Evolutionary conservation across 2,797 vertebrate species (phyloP).

Genomic region (Scyliorhinus canicula): DNA sequence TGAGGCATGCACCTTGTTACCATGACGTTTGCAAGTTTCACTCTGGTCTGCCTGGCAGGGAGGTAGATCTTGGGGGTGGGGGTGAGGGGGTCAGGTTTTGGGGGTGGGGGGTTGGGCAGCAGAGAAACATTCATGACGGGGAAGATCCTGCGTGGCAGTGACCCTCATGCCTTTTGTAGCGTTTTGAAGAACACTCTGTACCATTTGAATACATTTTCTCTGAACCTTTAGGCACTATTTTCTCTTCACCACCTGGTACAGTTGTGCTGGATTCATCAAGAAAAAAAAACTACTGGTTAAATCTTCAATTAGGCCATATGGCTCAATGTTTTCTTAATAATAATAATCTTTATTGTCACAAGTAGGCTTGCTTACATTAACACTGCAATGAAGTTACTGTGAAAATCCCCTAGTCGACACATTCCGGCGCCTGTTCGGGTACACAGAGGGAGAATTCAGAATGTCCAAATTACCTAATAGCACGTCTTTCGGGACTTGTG

Average conservation of each 20-base stretch:
- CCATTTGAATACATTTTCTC: background rate
- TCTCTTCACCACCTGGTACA: background rate
- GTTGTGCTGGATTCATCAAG: background rate
- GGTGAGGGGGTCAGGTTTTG: background rate
- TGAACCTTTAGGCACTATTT: background rate
- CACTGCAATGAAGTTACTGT: too few relatives aligned
- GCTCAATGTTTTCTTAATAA: background rate
- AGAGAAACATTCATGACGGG: too few relatives aligned
- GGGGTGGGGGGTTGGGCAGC: background rate
- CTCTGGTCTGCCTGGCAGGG: background rate
- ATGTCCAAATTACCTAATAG: too few relatives aligned
- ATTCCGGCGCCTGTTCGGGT: too few relatives aligned
- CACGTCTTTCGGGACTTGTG: too few relatives aligned
- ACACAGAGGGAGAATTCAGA: too few relatives aligned
- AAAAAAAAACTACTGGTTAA: background rate
- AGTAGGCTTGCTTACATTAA: too few relatives aligned
- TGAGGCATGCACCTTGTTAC: background rate
- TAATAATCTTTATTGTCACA: too few relatives aligned
- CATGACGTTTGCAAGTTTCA: background rate
- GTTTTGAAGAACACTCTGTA: background rate
- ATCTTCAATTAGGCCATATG: background rate
- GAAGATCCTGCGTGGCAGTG: background rate
- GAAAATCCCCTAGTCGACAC: too few relatives aligned
- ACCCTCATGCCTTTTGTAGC: background rate
- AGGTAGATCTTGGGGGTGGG: background rate